These are phyloP conservation scores for Calidris pugnax DNA, from an alignment of 2,113 vertebrate genomes.

Conservation along the genomic window DNA sequence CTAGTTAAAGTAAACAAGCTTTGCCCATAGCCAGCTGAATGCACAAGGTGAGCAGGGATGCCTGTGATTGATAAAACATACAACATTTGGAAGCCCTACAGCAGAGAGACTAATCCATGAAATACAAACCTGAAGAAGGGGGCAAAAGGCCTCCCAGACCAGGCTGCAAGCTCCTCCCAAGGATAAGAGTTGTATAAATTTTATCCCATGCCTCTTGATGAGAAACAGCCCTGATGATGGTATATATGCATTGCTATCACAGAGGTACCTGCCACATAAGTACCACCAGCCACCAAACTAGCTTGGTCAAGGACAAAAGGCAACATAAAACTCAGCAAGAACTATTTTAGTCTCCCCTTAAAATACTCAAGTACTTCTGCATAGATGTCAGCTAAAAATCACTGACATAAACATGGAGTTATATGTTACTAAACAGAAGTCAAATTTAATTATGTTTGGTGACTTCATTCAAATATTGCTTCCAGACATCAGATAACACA, in stretches of 20 bases:
- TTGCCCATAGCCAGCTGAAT: not conserved
- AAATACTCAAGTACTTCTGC: not conserved
- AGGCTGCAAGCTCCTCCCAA: not conserved
- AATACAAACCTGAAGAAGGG: not conserved
- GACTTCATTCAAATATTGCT: not conserved
- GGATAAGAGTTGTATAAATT: not conserved
- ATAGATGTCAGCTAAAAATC: not conserved
- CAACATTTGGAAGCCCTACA: not conserved
- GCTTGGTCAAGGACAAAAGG: not conserved
- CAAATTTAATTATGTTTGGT: not conserved
- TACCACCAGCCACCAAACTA: not conserved
- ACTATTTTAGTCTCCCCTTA: fast-evolving
- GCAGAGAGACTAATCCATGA: not conserved
- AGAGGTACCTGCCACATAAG: not conserved
- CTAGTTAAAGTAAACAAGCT: not conserved
- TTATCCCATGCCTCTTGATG: not conserved
- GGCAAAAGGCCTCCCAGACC: not conserved
- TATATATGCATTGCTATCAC: not conserved
- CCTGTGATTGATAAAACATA: not conserved
- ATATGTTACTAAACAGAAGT: not conserved
- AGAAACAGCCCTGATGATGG: not conserved
- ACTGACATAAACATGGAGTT: not conserved
- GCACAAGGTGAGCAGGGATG: not conserved
- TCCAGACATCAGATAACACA: not conserved
- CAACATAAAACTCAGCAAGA: not conserved